Evolutionary conservation across 2,797 vertebrate species (phyloP), one percentile per base, ranked within the genome.

Genomic region (Buceros bicornis): DNA sequence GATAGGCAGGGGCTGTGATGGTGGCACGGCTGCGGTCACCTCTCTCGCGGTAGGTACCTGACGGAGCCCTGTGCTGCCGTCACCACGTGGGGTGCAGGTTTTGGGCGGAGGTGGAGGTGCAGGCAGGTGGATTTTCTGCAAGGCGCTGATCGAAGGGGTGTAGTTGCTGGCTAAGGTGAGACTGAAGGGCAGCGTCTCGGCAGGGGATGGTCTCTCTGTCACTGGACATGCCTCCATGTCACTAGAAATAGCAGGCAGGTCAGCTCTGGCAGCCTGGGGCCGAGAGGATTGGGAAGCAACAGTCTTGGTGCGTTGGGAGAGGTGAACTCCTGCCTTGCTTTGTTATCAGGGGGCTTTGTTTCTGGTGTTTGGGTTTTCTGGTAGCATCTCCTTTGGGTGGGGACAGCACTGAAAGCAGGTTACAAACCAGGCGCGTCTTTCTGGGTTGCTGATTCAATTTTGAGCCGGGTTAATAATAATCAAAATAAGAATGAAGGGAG

Each of bases 1-100:
- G 65, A 8, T 53, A 72, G 92, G 92, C 86, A 58, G 83, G 67
- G 83, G 93, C 86, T 85, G 97, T 96, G 97, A 98, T 97, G 96
- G 93, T 96, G 97, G 97, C 96, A 84, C 93, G 13, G 95, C 96
- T 76, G 90, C 67, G 2, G 66, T 66, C 62, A 35, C 94, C 93
- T 87, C 74, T 72, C 74, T 70, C 0, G 13, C 13, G 89, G 97
- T 97, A 95, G 97, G 97, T 95, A 53, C 80, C 67, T 4, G 1
- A 12, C 1, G 7, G 56, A 15, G 25, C 20, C 1, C 29, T 1
- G 28, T 43, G 87, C 81, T 79, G 69, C 82, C 5, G 5, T 65
- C 81, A 10, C 42, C 9, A 2, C 6, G 3, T 2, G 5, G 91
- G 80, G 79, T 3, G 77, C 47, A 43, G 73, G 87, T 28, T 42